Evolutionary conservation across 2,888 invertebrate genomes (phyloP), one percentile per base, ranked within the genome.

Genomic region (Pyrrhia umbra): DNA sequence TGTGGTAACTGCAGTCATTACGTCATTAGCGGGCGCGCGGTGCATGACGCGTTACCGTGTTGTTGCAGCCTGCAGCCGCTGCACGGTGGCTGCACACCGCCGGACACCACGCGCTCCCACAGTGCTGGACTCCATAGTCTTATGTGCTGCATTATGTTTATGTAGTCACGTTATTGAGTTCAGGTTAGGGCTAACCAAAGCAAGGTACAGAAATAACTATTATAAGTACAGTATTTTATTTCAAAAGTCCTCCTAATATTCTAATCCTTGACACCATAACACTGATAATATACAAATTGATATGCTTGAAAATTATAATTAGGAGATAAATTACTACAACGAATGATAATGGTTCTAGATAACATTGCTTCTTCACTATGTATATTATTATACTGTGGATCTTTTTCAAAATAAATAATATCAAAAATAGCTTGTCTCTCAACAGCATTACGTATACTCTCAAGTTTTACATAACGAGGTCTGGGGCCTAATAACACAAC

Each of bases 401-500:
- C 34, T 34, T 34, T 34, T 34, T 34, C 30, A n/a, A 34, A 34
- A n/a, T 42, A 42, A 20, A 42, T 42, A 13, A 42, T 42, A 34
- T n/a, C n/a, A 34, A 67, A 70, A 67, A 57, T 72, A 58, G 67
- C 42, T 37, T n/a, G 18, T 45, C 13, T 27, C 42, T 46, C 34
- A 21, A 59, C 27, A 68, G 50, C 52, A 67, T 63, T 40, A 55
- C 45, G 42, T 21, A 52, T 47, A 40, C 58, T 59, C 59, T 62
- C 43, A 47, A 65, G 50, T 37, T 30, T 59, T 62, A 60, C 59
- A 80, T 68, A 79, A 74, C 80, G 79, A 40, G 21, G 73, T 80
- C 81, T 79, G 71, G 75, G 74, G 79, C 87, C 89, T 90, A 90
- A 91, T 90, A 90, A 90, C 87, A 88, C 79, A 89, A 84, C 88